These are phyloP conservation scores for Ametastegia equiseti DNA, from an alignment of 2,888 invertebrate genomes.

Conservation along the genomic window DNA sequence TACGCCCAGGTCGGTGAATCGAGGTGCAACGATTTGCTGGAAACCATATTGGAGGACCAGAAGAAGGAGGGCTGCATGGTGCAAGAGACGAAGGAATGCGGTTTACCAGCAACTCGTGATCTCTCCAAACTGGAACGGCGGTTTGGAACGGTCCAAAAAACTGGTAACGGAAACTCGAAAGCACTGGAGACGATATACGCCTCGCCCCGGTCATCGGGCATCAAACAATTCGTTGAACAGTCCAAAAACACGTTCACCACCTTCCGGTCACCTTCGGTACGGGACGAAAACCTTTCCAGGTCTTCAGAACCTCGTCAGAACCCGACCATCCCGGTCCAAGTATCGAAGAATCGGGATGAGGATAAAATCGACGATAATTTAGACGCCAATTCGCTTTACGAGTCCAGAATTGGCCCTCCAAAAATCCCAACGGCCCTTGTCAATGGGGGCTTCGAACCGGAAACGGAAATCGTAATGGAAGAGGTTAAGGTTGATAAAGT, in stretches of 20 bases:
- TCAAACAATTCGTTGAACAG: not conserved
- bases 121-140: slow-evolving; percentile 1
- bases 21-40: slow-evolving; percentile 58
- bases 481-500: slow-evolving; percentile 1
- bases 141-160: slow-evolving; percentile 8
- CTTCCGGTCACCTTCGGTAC: not conserved
- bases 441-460: not conserved
- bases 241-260: slow-evolving; percentile 31
- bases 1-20: slow-evolving; percentile 55
- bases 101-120: not conserved
- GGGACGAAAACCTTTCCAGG: not conserved
- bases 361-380: not conserved
- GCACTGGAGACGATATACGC: slow-evolving; percentile 30
- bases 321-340: not conserved
- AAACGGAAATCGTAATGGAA: not conserved
- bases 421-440: not conserved
- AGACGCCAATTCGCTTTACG: slow-evolving; percentile 36
- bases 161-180: slow-evolving; percentile 12
- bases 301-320: not conserved
- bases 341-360: not conserved
- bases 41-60: slow-evolving; percentile 60
- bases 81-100: not conserved
- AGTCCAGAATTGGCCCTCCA: not conserved
- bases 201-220: not conserved
- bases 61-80: slow-evolving; percentile 55